Evolutionary conservation across 53 echinoderm and acorn worm species (phyloP).

Genomic region (Paracentrotus lividus): DNA sequence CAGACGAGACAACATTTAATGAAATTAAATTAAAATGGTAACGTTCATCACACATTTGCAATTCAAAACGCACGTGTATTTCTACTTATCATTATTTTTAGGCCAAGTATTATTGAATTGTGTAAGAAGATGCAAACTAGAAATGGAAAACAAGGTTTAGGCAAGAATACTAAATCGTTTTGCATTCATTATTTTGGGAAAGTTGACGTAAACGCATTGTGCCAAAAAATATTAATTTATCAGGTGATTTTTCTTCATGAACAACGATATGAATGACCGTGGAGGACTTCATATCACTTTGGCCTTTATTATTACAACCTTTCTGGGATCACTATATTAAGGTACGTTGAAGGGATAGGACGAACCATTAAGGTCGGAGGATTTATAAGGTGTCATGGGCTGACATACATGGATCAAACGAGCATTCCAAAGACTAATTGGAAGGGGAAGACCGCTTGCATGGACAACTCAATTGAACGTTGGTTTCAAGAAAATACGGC

Average conservation of each 20-base stretch:
- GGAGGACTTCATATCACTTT: not conserved
- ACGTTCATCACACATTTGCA: too few species aligned
- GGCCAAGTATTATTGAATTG: too few species aligned
- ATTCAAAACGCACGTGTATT: too few species aligned
- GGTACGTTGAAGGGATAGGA: not conserved
- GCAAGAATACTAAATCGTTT: too few species aligned
- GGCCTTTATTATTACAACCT: constrained; percentile 15
- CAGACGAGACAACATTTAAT: too few species aligned
- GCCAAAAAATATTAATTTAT: not conserved
- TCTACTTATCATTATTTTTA: too few species aligned
- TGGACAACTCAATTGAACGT: not conserved
- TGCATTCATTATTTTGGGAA: too few species aligned
- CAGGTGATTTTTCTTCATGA: not conserved
- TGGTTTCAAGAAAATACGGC: not conserved
- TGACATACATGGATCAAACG: not conserved
- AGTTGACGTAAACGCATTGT: too few species aligned
- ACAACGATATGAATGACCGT: not conserved
- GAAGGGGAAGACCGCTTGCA: not conserved
- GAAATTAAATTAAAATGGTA: too few species aligned
- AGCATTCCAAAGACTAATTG: not conserved
- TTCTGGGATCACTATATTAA: constrained; percentile 1
- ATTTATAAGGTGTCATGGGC: constrained; percentile 14
- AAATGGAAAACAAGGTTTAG: too few species aligned
- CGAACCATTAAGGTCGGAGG: constrained; percentile 3
- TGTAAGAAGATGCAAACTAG: too few species aligned